Conservation (phyloP, 2,113 vertebrate species). For the Pseudolaguvia tuberculata region DNA sequence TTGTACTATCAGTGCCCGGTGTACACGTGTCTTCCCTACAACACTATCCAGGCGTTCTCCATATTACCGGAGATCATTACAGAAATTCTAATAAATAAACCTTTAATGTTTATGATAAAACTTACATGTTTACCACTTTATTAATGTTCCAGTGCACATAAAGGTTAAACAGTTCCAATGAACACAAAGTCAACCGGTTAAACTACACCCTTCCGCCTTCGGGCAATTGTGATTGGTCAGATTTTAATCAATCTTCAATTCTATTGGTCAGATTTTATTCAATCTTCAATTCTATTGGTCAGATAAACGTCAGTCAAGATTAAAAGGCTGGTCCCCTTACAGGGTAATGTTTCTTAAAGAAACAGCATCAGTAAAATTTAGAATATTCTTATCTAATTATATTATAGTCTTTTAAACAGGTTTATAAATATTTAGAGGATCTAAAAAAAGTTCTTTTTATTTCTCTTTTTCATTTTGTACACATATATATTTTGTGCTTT, state of each 20-base stretch:
- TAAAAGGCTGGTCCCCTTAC: background rate
- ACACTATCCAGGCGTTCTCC: background rate
- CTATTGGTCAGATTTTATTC: slow-evolving; percentile 10
- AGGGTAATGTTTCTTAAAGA: background rate
- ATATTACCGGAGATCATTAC: background rate
- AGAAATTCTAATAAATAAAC: too few species aligned
- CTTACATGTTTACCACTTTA: slow-evolving; percentile 34
- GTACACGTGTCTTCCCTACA: background rate
- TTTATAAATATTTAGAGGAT: too few species aligned
- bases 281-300: slow-evolving; percentile 11
- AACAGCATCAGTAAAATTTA: background rate
- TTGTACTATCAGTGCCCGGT: background rate
- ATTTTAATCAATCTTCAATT: background rate
- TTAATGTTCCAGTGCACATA: background rate
- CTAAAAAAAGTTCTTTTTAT: too few species aligned
- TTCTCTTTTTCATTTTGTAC: too few species aligned
- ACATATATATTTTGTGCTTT: too few species aligned
- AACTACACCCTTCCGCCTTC: background rate
- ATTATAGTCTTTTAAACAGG: too few species aligned
- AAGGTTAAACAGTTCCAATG: slow-evolving; percentile 19
- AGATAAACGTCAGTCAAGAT: background rate
- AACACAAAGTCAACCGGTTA: slow-evolving; percentile 1
- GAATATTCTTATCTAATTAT: too few species aligned
- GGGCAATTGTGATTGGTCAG: slow-evolving; percentile 27
- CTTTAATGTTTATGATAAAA: too few species aligned